Evolutionary conservation across 2,888 invertebrate species (phyloP).

Genomic region (Zaprionus bogoriensis): DNA sequence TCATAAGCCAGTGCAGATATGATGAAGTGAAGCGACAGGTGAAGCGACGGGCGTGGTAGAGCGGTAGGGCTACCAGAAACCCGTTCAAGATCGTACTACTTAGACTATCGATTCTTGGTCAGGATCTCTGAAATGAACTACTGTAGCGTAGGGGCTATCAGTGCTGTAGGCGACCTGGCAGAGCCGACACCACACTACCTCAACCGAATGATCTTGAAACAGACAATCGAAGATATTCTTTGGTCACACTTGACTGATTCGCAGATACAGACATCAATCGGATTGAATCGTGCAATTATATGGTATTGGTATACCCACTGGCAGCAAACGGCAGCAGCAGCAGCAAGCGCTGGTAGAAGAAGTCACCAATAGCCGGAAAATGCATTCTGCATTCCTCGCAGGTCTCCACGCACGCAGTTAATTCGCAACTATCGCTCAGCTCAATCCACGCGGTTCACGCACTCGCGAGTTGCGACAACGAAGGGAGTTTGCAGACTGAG

Average conservation of each 20-base stretch:
- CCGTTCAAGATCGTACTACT: too few relatives aligned
- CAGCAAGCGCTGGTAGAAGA: slow-evolving; percentile 66
- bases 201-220: neutral
- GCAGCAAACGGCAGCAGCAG: slow-evolving; percentile 62
- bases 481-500: slow-evolving; percentile 57
- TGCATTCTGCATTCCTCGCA: slow-evolving; percentile 54
- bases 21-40: neutral
- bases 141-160: too few relatives aligned
- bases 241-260: slow-evolving; percentile 61
- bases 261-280: slow-evolving; percentile 19
- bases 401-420: neutral
- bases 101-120: too few relatives aligned
- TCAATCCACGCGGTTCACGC: slow-evolving; percentile 12
- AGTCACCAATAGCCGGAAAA: slow-evolving; percentile 62
- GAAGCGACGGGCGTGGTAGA: too few relatives aligned
- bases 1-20: slow-evolving; percentile 36
- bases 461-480: too few relatives aligned
- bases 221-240: slow-evolving; percentile 26
- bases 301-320: slow-evolving; percentile 62
- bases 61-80: too few relatives aligned
- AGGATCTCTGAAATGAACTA: too few relatives aligned
- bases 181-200: too few relatives aligned
- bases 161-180: too few relatives aligned
- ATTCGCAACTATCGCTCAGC: slow-evolving; percentile 1
- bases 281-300: neutral